phyloP scores from a whole-genome alignment of 2,888 invertebrate species.

The Pegoplata infirma region DNA sequence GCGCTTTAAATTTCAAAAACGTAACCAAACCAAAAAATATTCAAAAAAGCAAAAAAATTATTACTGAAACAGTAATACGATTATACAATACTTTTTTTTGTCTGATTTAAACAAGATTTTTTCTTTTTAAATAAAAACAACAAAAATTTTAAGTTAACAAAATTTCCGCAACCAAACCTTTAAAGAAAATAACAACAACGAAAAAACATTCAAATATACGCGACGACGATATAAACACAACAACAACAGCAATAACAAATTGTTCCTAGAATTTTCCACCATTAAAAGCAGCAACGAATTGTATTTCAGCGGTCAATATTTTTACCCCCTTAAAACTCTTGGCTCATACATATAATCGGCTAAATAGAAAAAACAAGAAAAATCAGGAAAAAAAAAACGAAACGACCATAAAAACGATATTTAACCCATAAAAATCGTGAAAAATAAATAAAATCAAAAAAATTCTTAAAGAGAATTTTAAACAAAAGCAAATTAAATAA shows the following conservation, averaged over 20 bases:
- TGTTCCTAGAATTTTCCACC: constrained; percentile 55
- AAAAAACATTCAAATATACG: constrained; percentile 4
- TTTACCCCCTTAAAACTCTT: constrained; percentile 23
- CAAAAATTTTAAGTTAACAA: constrained; percentile 20
- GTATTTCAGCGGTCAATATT: constrained; percentile 12
- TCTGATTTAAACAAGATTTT: neutral
- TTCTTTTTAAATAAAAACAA: no score
- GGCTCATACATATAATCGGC: constrained; percentile 14
- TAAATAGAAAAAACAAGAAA: neutral
- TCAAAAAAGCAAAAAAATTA: neutral
- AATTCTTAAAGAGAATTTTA: constrained; percentile 23
- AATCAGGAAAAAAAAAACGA: constrained; percentile 7
- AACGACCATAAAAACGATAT: constrained; percentile 12
- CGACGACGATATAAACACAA: neutral
- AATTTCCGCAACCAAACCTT: constrained; percentile 13
- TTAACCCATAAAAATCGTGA: constrained; percentile 25
- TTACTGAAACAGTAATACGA: constrained; percentile 12
- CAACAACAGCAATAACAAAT: no score
- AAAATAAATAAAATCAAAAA: constrained; percentile 44
- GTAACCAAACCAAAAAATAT: constrained; percentile 17
- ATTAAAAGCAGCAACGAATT: constrained; percentile 8
- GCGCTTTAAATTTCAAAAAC: constrained; percentile 17
- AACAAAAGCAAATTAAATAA: constrained; percentile 17
- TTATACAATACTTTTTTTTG: constrained; percentile 11
- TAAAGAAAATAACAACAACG: neutral